Evolutionary conservation across 64 coral and sea anemone species (phyloP), one percentile per base, ranked within the genome.

Genomic region (Actinia equina): DNA sequence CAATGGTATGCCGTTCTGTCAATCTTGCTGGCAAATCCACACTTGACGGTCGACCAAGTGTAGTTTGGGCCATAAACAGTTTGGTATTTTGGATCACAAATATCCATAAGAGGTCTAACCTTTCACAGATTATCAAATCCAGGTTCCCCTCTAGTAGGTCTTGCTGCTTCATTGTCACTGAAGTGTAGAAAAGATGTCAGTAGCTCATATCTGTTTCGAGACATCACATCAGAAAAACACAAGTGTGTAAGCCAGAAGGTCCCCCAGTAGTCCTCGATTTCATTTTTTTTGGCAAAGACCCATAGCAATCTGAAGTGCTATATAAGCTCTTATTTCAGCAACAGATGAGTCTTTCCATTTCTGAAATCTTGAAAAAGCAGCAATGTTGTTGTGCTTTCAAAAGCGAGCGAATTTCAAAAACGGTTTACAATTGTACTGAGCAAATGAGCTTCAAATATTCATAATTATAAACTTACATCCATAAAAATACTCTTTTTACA

Each of bases 261-360:
- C 15, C 51, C 64, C 86, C 86, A 87, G 14, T 87, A 87, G 37
- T 87, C 86, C 70, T 87, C 86, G 20, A 87, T 69, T 71, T 69
- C 86, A 87, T n/a, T 69, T 69, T 42, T 87, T 87, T 78, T 87
- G 86, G 30, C 86, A 77, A 2, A 78, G 70, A 52, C 86, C 86
- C 86, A 87, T 79, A 8, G 65, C 70, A 56, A 87, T 71, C 64
- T 87, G 86, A 53, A 87, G 64, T 49, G 86, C 86, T 52, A 56
- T 27, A 77, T 71, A 87, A 25, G 71, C 86, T 52, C 26, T 77
- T 55, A 87, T 30, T 87, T 87, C 86, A 44, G 37, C 43, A 55
- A 15, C 9, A 71, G 69, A 52, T 69, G 86, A 51, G 86, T 87
- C 86, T 87, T 79, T 69, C 86, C 86, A 87, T 53, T 71, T 69